These are phyloP conservation scores for Xyliphius kryptos DNA, from an alignment of 2,113 vertebrate species.

Conservation along the genomic window DNA sequence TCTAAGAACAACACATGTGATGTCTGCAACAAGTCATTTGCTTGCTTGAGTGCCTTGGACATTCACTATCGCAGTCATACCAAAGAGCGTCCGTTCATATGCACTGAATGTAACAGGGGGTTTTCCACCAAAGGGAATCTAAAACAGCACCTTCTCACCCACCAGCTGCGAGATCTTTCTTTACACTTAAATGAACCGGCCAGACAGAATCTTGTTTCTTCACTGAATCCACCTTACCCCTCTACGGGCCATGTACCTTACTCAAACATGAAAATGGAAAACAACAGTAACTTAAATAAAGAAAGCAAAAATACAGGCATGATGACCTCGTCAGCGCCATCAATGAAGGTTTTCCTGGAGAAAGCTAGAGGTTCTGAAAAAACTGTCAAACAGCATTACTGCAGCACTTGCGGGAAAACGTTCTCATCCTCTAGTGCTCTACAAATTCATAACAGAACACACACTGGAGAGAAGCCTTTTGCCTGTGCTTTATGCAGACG, in stretches of 20 bases:
- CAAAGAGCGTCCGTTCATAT: slow-evolving; percentile 99
- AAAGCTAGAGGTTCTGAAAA: slow-evolving; percentile 83
- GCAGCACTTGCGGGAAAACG: slow-evolving; percentile 90
- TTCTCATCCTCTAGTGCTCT: slow-evolving; percentile 97
- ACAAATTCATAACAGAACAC: slow-evolving; percentile 97
- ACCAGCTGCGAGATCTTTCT: slow-evolving; percentile 95
- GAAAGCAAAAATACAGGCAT: slow-evolving; percentile 75
- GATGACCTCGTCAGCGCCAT: slow-evolving; percentile 71
- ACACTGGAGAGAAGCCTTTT: slow-evolving; percentile 97
- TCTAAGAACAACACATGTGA: slow-evolving; percentile 92
- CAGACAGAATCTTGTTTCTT: slow-evolving; percentile 74
- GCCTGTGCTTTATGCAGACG: slow-evolving; percentile 96
- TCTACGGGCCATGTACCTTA: slow-evolving; percentile 66
- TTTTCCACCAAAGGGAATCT: slow-evolving; percentile 99
- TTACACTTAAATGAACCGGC: slow-evolving; percentile 91
- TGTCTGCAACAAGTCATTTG: slow-evolving; percentile 98
- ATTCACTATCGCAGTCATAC: slow-evolving; percentile 99
- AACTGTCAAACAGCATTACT: slow-evolving; percentile 92
- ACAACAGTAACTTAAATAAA: slow-evolving; percentile 82
- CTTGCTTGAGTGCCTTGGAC: slow-evolving; percentile 99
- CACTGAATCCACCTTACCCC: slow-evolving; percentile 74
- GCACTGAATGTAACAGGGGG: slow-evolving; percentile 95
- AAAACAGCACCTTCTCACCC: slow-evolving; percentile 98
- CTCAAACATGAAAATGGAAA: slow-evolving; percentile 82
- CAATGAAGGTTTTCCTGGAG: too few species aligned